Base-by-base conservation (phyloP, 2,797 vertebrate genomes). In the Mionectes olivaceus region DNA sequence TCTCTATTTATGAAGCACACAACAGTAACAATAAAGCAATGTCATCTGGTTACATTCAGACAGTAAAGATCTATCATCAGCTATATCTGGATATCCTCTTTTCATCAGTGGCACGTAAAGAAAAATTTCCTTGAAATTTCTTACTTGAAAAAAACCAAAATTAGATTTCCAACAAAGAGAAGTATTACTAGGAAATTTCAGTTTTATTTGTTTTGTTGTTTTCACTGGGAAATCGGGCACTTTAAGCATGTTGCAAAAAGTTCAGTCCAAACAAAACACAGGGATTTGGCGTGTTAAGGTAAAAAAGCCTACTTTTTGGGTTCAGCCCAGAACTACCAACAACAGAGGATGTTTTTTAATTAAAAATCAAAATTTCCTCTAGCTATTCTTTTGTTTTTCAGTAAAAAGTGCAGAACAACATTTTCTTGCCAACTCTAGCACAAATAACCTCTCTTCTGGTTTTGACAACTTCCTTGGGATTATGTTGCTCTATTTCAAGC, bases 381-480 rank as follows among this genome's bases (percentile, higher is more conserved):
- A 79, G 67, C 56, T 87, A 57, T 89, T 89, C 75, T 93, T 93
- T 85, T 88, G 61, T 86, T 93, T 94, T 92, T 88, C 69, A 60
- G 74, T 56, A 83, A 93, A 93, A 96, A 81, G 60, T 81, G 64
- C 64, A 4, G 19, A 94, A 73, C 60, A 90, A 93, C 49, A 35
- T 82, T 91, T 95, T 97, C 76, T 83, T 92, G 89, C 91, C 94
- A 94, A 73, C 75, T 96, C 84, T 70, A 90, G 93, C 57, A 57
- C 92, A 95, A 96, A 93, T 84, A 96, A 94, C 77, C 91, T 93
- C 91, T 94, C 80, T 90, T 91, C 80, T 88, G 83, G 61, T 94
- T 96, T 93, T 94, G 93, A 96, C 91, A 95, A 94, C 83, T 96
- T 96, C 75, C 85, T 93, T 94, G 95, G 95, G 95, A 96, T 95